These are phyloP conservation scores for Trachemys scripta DNA, from an alignment of 2,113 vertebrate genomes.

Conservation along the genomic window DNA sequence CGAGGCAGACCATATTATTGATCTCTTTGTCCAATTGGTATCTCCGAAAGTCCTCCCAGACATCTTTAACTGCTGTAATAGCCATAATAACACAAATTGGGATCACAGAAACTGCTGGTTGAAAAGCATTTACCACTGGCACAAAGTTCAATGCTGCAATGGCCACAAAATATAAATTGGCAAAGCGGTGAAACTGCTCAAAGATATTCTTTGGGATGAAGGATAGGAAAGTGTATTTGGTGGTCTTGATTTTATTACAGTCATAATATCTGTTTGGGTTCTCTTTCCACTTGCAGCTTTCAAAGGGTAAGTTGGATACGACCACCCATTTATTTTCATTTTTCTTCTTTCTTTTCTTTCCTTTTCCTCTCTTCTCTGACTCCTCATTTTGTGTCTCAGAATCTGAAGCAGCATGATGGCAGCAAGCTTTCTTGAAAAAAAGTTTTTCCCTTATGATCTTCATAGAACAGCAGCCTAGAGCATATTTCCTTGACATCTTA, in stretches of 20 bases:
- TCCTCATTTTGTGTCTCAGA: constrained; percentile 68
- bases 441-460: constrained; percentile 34
- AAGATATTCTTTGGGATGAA: constrained; percentile 92
- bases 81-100: constrained; percentile 89
- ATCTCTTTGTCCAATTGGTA: constrained; percentile 89
- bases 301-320: constrained; percentile 86
- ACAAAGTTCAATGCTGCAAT: constrained; percentile 91
- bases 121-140: constrained; percentile 90
- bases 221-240: constrained; percentile 88
- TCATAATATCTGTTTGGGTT: constrained; percentile 87
- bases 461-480: constrained; percentile 46
- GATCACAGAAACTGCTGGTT: constrained; percentile 88
- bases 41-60: constrained; percentile 93
- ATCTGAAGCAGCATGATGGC: constrained; percentile 40
- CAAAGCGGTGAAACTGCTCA: constrained; percentile 92
- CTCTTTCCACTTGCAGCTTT: constrained; percentile 77
- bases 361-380: constrained; percentile 70
- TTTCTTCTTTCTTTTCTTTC: constrained; percentile 75
- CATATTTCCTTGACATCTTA: constrained; percentile 60
- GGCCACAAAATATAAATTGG: constrained; percentile 92
- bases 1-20: constrained; percentile 86
- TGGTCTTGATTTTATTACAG: constrained; percentile 91
- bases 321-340: constrained; percentile 83
- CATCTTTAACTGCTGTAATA: constrained; percentile 91
- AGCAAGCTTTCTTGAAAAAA: constrained; percentile 50